Evolutionary conservation across 2,113 vertebrate species (phyloP).

Genomic region (Microcebus griseorufus): DNA sequence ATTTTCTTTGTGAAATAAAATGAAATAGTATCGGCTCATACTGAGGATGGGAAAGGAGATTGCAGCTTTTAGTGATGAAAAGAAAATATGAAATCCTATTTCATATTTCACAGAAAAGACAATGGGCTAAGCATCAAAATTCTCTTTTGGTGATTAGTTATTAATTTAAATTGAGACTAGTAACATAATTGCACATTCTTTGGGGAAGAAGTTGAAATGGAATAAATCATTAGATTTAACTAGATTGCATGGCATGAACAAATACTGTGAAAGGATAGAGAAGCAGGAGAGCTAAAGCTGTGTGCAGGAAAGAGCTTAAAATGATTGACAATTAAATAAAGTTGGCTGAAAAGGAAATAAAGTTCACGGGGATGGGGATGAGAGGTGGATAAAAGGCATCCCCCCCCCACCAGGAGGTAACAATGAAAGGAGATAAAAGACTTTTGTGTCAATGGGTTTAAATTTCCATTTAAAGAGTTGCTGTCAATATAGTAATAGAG

Average conservation of each 20-base stretch:
- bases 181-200: background rate
- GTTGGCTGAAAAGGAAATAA: background rate
- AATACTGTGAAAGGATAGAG: background rate
- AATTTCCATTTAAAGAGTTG: background rate
- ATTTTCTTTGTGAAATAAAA: background rate
- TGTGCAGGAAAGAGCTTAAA: background rate
- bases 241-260: background rate
- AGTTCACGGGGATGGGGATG: background rate
- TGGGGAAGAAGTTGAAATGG: background rate
- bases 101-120: background rate
- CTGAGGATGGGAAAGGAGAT: background rate
- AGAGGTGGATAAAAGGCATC: background rate
- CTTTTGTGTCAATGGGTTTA: background rate
- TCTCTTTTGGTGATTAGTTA: background rate
- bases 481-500: background rate
- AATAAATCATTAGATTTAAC: background rate
- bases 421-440: background rate
- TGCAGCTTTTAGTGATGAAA: background rate
- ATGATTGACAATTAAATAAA: background rate
- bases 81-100: background rate
- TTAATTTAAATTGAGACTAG: background rate
- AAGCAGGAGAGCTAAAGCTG: background rate
- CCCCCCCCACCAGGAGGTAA: too few species aligned
- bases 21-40: background rate
- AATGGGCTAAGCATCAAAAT: background rate